phyloP scores from a whole-genome alignment of 2,113 vertebrate species.

The Campylomormyrus tamandua region DNA sequence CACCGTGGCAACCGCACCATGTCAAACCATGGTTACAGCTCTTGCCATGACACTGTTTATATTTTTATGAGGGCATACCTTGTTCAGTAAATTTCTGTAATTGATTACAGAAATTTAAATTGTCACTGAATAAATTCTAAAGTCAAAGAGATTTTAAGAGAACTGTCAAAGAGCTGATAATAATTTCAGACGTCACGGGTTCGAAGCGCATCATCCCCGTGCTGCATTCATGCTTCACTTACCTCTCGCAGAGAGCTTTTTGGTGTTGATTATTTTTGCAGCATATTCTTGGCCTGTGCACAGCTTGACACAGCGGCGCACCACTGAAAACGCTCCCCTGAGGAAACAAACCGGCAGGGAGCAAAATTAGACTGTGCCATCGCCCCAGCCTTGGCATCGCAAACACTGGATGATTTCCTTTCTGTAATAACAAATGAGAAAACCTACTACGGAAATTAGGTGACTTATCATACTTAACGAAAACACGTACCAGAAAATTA shows the following conservation, averaged over 20 bases:
- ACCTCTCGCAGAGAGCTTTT: conserved; percentile 95
- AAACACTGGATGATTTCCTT: neutral
- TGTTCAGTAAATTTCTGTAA: neutral
- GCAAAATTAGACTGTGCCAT: conserved; percentile 10
- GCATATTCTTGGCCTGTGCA: conserved; percentile 89
- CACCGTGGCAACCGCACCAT: neutral
- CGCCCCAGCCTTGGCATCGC: neutral
- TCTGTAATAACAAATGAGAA: neutral
- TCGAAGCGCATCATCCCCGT: neutral
- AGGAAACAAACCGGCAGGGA: conserved; percentile 35
- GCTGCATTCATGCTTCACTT: conserved; percentile 34
- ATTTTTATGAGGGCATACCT: neutral
- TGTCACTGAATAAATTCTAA: neutral
- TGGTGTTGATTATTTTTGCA: conserved; percentile 98
- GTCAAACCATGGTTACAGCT: neutral
- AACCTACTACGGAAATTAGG: neutral
- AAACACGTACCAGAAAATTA: neutral
- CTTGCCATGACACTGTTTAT: neutral
- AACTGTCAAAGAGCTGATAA: neutral
- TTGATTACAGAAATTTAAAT: neutral
- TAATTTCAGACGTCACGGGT: neutral
- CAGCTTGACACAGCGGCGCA: conserved; percentile 90
- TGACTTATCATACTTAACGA: neutral
- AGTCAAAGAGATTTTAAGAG: neutral
- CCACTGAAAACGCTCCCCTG: conserved; percentile 93